Conservation (phyloP, 2,113 vertebrate species). For the Micronycteris hirsuta region DNA sequence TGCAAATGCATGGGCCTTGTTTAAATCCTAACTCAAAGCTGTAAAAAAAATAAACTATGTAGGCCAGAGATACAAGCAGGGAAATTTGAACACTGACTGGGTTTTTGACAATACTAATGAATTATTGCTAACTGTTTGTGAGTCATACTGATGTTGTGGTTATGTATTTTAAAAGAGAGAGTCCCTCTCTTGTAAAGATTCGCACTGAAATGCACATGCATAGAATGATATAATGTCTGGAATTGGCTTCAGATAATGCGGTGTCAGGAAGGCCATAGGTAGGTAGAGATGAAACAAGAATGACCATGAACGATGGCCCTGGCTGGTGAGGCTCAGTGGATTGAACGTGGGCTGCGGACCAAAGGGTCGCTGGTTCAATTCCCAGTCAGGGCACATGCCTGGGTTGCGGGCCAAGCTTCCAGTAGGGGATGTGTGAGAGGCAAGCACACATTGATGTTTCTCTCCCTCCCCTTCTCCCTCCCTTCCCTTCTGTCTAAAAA, state of each 20-base stretch:
- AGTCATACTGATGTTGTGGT: background rate
- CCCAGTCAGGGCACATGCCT: no score
- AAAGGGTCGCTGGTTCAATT: no score
- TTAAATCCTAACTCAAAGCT: background rate
- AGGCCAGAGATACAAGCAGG: background rate
- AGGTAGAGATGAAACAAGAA: background rate
- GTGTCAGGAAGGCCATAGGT: background rate
- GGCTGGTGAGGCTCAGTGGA: no score
- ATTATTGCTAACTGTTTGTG: background rate
- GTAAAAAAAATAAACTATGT: background rate
- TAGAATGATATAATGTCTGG: background rate
- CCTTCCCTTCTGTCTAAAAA: no score
- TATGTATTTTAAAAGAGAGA: background rate
- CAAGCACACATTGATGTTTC: no score
- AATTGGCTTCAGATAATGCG: background rate
- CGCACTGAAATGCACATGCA: background rate
- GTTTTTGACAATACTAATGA: background rate
- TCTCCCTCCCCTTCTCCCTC: no score
- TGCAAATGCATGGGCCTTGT: background rate
- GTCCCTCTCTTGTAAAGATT: background rate
- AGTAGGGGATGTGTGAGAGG: no score
- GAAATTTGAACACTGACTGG: background rate
- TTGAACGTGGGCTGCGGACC: no score
- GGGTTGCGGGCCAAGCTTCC: no score
- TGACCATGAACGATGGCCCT: background rate